Percentiles rank a stretch among this genome's conserved stretches.
Evolutionary conservation across 2,113 vertebrate genomes (phyloP).

Genomic region (Danio rerio): GRCz12tu NC_133196.1:21732501-21733000

Average conservation of each 20-base stretch:
- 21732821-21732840: conserved; percentile 21
- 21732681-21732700: conserved; percentile 31
- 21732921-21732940: conserved; percentile 68
- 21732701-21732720: conserved; percentile 42
- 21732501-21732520: conserved; percentile 49
- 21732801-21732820: conserved; percentile 27
- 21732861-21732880: neutral
- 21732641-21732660: conserved; percentile 20
- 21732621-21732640: neutral
- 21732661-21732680: conserved; percentile 19
- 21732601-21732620: neutral
- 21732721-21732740: conserved; percentile 65
- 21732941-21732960: conserved; percentile 69
- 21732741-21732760: conserved; percentile 66
- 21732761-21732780: conserved; percentile 48
- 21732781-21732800: conserved; percentile 50
- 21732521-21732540: conserved; percentile 57
- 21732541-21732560: conserved; percentile 19
- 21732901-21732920: conserved; percentile 54
- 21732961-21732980: conserved; percentile 74
- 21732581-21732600: conserved; percentile 20
- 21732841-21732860: conserved; percentile 16
- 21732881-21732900: neutral
- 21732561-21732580: conserved; percentile 15
- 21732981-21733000: conserved; percentile 71